Evolutionary conservation across 2,113 vertebrate genomes (phyloP).

Genomic region (Clarias batrachus): DNA sequence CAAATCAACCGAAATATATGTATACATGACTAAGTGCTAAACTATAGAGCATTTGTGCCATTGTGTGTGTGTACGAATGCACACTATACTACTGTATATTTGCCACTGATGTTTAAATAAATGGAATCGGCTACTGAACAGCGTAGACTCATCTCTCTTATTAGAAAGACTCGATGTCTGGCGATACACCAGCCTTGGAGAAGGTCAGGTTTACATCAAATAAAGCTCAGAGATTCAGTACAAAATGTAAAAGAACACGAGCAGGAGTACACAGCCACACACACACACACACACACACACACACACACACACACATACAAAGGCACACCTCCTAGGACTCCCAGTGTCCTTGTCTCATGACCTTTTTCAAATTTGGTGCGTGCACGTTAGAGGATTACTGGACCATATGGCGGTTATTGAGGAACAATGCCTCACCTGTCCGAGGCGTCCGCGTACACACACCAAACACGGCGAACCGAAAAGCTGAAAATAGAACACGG

Average conservation of each 20-base stretch:
- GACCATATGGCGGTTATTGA: slow-evolving; percentile 71
- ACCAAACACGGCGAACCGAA: not conserved
- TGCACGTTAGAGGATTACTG: slow-evolving; percentile 72
- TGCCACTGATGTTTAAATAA: not conserved
- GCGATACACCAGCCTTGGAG: not conserved
- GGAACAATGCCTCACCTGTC: slow-evolving; percentile 77
- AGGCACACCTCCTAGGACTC: slow-evolving; percentile 43
- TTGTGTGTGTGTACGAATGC: not conserved
- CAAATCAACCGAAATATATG: not conserved
- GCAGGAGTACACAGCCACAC: slow-evolving; percentile 18
- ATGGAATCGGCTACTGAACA: not conserved
- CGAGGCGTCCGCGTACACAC: not conserved
- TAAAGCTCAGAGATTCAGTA: slow-evolving; percentile 46
- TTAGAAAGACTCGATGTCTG: slow-evolving; percentile 1
- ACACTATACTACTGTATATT: not conserved
- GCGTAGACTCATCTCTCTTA: not conserved
- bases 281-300: slow-evolving; percentile 34
- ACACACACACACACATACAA: slow-evolving; percentile 31
- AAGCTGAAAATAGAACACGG: slow-evolving; percentile 54
- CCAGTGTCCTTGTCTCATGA: slow-evolving; percentile 64
- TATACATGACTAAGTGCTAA: not conserved
- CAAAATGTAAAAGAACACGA: slow-evolving; percentile 62
- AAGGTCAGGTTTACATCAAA: slow-evolving; percentile 44
- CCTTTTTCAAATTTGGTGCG: slow-evolving; percentile 72
- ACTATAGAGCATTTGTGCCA: not conserved